Conservation (phyloP, 2,888 invertebrate species). For the Polia nebulosa region DNA sequence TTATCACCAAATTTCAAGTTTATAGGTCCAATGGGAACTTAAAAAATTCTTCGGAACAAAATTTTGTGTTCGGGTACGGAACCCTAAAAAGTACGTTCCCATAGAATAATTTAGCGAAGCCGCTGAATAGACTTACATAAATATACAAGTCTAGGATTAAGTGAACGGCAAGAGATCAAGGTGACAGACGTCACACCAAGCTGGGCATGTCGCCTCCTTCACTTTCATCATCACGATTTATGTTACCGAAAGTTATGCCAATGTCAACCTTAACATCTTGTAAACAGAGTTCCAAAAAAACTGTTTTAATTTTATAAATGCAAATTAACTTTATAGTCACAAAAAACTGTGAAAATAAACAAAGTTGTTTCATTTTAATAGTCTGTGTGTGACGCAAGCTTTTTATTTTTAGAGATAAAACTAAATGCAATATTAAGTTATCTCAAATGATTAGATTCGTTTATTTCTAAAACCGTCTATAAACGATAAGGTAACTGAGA, state of each 20-base stretch:
- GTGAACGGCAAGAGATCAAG: slow-evolving; percentile 64
- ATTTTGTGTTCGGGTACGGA: too few species aligned
- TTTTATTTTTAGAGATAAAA: slow-evolving; percentile 20
- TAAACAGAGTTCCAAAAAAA: slow-evolving; percentile 24
- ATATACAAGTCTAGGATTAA: slow-evolving; percentile 50
- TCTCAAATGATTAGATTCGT: slow-evolving; percentile 20
- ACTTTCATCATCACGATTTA: slow-evolving; percentile 59
- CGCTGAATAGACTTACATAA: neutral
- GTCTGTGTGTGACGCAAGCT: slow-evolving; percentile 35
- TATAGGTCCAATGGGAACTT: too few species aligned
- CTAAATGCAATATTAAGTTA: slow-evolving; percentile 26
- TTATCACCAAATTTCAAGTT: too few species aligned
- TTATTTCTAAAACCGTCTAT: slow-evolving; percentile 21
- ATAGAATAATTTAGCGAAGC: too few species aligned
- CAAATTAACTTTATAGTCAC: slow-evolving; percentile 36
- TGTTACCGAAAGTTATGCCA: slow-evolving; percentile 30
- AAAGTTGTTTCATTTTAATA: slow-evolving; percentile 14
- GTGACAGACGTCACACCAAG: slow-evolving; percentile 66
- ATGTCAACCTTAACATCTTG: slow-evolving; percentile 34
- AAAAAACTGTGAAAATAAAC: slow-evolving; percentile 53
- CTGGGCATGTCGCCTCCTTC: slow-evolving; percentile 62
- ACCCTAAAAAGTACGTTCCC: too few species aligned
- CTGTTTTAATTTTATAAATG: slow-evolving; percentile 12
- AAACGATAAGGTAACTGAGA: slow-evolving; percentile 39
- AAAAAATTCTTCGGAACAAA: too few species aligned